Evolutionary conservation across 53 echinoderm and acorn worm genomes (phyloP).

Genomic region (Luidia sarsii): DNA sequence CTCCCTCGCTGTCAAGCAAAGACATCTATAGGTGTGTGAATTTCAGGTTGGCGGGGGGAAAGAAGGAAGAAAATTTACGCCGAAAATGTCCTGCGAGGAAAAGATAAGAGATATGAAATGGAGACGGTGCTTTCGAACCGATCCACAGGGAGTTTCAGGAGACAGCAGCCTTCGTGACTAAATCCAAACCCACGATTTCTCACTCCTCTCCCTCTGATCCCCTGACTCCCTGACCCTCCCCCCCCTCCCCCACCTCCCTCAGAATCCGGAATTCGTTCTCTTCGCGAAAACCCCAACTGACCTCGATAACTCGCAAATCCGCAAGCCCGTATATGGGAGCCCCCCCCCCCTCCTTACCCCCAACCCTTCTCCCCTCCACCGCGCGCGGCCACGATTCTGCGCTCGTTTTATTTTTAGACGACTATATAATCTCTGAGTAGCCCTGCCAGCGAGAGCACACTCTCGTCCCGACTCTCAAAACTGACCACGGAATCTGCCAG

Average conservation of each 20-base stretch:
- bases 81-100: neutral
- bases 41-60: too few species aligned
- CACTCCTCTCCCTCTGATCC: neutral
- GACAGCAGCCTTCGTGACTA: conserved; percentile 42
- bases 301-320: conserved; percentile 55
- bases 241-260: neutral
- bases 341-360: too few species aligned
- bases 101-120: conserved; percentile 4
- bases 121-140: neutral
- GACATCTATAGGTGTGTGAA: too few species aligned
- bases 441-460: conserved; percentile 26
- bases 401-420: conserved; percentile 48
- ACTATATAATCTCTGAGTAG: conserved; percentile 37
- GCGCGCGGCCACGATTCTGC: neutral
- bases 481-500: too few species aligned
- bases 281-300: conserved; percentile 9
- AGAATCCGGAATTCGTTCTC: neutral
- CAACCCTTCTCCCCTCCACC: neutral
- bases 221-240: too few species aligned
- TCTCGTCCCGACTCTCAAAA: too few species aligned
- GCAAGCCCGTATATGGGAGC: too few species aligned
- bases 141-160: conserved; percentile 38
- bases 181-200: conserved; percentile 19
- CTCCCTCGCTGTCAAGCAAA: too few species aligned
- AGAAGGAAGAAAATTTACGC: too few species aligned